phyloP scores from a whole-genome alignment of 1,140 invertebrate species.

The Drosophila subpulchrella region DNA sequence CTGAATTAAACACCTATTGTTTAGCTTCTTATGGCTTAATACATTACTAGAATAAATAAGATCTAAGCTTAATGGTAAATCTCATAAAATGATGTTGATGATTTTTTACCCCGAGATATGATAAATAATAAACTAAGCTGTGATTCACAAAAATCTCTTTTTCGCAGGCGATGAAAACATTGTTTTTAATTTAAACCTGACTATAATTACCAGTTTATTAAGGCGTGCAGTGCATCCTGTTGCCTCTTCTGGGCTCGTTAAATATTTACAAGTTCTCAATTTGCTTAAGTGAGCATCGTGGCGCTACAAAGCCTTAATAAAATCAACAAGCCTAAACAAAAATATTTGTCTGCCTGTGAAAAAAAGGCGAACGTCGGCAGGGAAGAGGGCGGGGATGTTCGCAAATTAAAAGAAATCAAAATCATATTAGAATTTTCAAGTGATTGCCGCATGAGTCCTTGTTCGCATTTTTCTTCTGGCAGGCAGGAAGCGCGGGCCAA shows the following conservation, averaged over 20 bases:
- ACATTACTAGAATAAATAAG: too few species aligned
- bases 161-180: background rate
- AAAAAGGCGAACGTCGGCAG: background rate
- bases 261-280: conserved; percentile 68
- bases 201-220: conserved; percentile 13
- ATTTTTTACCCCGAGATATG: background rate
- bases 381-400: conserved; percentile 2
- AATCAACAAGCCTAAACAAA: conserved; percentile 62
- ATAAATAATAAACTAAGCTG: too few species aligned
- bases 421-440: conserved; percentile 80
- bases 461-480: conserved; percentile 19
- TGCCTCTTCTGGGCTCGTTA: conserved; percentile 29
- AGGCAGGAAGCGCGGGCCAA: conserved; percentile 59
- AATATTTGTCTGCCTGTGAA: conserved; percentile 62
- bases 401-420: conserved; percentile 82
- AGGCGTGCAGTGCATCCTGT: conserved; percentile 9
- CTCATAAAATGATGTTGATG: too few species aligned
- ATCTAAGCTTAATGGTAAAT: too few species aligned
- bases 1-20: too few species aligned
- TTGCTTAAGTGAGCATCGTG: conserved; percentile 62
- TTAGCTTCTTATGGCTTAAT: too few species aligned
- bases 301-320: conserved; percentile 65
- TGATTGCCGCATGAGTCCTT: conserved; percentile 51
- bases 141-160: too few species aligned
- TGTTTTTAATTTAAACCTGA: background rate